Evolutionary conservation across 2,113 vertebrate genomes (phyloP).

Genomic region (Scomber colias): DNA sequence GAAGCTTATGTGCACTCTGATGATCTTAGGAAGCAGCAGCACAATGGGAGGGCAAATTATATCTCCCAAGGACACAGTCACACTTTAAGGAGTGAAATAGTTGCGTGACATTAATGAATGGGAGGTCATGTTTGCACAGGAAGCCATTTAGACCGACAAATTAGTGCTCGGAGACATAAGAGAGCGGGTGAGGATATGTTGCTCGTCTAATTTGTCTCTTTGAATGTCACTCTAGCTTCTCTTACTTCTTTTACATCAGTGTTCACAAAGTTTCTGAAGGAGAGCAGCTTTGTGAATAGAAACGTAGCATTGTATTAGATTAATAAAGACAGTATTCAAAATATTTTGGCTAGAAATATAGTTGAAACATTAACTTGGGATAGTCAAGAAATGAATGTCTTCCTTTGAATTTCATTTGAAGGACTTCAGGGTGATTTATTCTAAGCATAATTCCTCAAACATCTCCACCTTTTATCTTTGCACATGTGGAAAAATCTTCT

Average conservation of each 20-base stretch:
- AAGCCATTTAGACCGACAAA: slow-evolving; percentile 57
- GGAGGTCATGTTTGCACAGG: slow-evolving; percentile 46
- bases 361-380: neutral
- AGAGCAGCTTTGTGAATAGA: neutral
- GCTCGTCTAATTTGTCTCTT: slow-evolving; percentile 32
- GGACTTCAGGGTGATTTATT: neutral
- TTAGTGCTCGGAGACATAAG: slow-evolving; percentile 34
- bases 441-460: neutral
- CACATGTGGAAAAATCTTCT: neutral
- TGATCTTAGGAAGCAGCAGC: no score
- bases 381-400: neutral
- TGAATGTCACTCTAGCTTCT: slow-evolving; percentile 57
- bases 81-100: slow-evolving; percentile 43
- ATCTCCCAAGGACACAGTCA: no score
- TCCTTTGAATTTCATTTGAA: neutral
- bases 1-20: neutral
- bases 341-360: neutral
- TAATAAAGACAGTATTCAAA: neutral
- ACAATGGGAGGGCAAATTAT: no score
- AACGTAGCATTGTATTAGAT: neutral
- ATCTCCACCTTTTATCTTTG: neutral
- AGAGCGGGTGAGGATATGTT: slow-evolving; percentile 34
- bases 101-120: slow-evolving; percentile 59
- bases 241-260: slow-evolving; percentile 39
- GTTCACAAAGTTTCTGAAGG: slow-evolving; percentile 7